Evolutionary conservation across 2,797 vertebrate genomes (phyloP), one percentile per base, ranked within the genome.

Genomic region (Sus cebifrons): DNA sequence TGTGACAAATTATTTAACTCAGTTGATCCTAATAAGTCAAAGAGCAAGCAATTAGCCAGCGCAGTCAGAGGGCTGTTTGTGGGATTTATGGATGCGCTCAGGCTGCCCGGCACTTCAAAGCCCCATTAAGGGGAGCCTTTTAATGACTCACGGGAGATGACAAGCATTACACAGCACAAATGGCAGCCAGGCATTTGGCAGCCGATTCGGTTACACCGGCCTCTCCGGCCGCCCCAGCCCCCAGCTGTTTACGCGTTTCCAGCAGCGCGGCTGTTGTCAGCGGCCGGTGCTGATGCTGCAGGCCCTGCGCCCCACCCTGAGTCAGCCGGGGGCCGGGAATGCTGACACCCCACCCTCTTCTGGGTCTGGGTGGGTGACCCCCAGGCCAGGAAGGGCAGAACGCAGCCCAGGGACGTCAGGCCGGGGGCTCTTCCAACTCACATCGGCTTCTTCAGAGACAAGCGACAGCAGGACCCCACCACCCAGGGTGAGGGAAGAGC

Each of bases 31-130:
- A 99, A 99, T 98, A 99, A 99, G 99, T 99, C 99, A 99, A 99
- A 99, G 99, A 99, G 99, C 99, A 99, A 99, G 99, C 99, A 99
- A 99, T 99, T 99, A 99, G 99, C 99, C 99, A 99, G 98, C 99
- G 92, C 99, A 98, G 99, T 99, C 99, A 99, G 99, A 99, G 98
- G 99, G 98, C 99, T 99, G 98, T 98, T 98, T 97, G 98, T 98
- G 98, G 99, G 99, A 99, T 99, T 99, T 99, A 99, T 99, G 99
- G 99, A 99, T 97, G 97, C 98, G 99, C 99, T 99, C 98, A 98
- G 99, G 98, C 99, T 99, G 98, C 98, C 98, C 98, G 98, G 98
- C 98, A 99, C 99, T 99, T 99, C 99, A 99, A 99, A 99, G 99
- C 98, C 97, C 98, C 98, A 98, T 98, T 98, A 94, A 98, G 96